These are phyloP conservation scores for Heterotis niloticus DNA, from an alignment of 2,113 vertebrate species.

Conservation along the genomic window DNA sequence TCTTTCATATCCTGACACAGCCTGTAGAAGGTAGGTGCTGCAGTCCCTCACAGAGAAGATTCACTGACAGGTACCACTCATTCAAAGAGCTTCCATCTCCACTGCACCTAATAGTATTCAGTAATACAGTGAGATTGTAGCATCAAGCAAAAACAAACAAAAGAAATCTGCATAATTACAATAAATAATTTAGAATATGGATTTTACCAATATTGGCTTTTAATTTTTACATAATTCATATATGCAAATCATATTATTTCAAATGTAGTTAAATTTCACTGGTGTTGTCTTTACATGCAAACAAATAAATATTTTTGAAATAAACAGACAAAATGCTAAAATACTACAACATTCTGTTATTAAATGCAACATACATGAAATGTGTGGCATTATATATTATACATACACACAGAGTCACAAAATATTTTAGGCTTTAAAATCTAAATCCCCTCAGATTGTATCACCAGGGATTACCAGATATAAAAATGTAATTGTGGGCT, in stretches of 20 bases:
- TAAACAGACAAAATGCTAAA: neutral
- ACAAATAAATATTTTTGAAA: too few species aligned
- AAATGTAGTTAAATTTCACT: too few species aligned
- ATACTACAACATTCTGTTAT: neutral
- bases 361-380: neutral
- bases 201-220: too few species aligned
- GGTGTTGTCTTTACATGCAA: too few species aligned
- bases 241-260: too few species aligned
- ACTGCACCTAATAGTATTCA: neutral
- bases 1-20: slow-evolving; percentile 30
- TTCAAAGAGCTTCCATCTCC: too few species aligned
- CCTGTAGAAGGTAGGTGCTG: neutral
- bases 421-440: neutral
- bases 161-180: too few species aligned
- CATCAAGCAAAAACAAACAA: neutral
- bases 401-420: neutral
- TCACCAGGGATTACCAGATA: neutral
- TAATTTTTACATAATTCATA: too few species aligned
- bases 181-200: too few species aligned
- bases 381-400: too few species aligned
- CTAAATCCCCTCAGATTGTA: slow-evolving; percentile 7
- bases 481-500: neutral
- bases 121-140: neutral
- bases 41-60: neutral
- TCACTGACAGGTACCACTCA: too few species aligned